Percentiles rank a stretch among this genome's conserved stretches.
Conservation (phyloP, 2,113 vertebrate genomes). For the Pomatostomus ruficeps region DNA sequence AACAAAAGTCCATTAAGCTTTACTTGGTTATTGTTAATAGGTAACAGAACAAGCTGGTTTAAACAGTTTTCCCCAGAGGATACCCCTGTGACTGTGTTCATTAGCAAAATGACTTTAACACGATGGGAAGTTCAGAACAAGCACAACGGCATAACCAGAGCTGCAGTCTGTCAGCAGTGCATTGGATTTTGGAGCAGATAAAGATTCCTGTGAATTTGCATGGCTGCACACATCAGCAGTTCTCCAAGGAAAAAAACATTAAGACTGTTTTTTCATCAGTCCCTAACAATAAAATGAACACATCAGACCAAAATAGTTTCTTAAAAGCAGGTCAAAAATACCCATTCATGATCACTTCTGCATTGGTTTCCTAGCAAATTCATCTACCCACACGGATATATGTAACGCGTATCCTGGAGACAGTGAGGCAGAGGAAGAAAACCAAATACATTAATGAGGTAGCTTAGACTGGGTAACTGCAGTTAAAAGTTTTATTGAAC, state of each 20-base stretch:
- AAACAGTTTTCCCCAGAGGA: not conserved
- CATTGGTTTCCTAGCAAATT: slow-evolving; percentile 49
- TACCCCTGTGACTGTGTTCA: not conserved
- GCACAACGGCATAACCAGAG: not conserved
- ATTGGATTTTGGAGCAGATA: not conserved
- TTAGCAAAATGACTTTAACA: not conserved
- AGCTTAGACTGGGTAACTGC: slow-evolving; percentile 59
- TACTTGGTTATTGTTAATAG: not conserved
- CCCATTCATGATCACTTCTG: slow-evolving; percentile 15
- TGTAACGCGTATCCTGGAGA: slow-evolving; percentile 27
- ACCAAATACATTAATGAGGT: slow-evolving; percentile 53
- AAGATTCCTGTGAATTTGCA: not conserved
- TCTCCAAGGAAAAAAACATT: not conserved
- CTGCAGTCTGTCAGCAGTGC: not conserved
- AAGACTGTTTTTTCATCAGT: not conserved
- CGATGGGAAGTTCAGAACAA: not conserved
- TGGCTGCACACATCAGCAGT: not conserved
- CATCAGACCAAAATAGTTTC: not conserved
- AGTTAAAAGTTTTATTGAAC: slow-evolving; percentile 75
- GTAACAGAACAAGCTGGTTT: not conserved
- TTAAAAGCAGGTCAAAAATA: slow-evolving; percentile 38
- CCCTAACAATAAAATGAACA: not conserved
- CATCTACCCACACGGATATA: slow-evolving; percentile 18
- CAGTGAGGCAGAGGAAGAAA: slow-evolving; percentile 36
- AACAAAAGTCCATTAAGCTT: not conserved